Evolutionary conservation across 2,797 vertebrate genomes (phyloP), one percentile per base, ranked within the genome.

Genomic region (Epinephelus awoara): DNA sequence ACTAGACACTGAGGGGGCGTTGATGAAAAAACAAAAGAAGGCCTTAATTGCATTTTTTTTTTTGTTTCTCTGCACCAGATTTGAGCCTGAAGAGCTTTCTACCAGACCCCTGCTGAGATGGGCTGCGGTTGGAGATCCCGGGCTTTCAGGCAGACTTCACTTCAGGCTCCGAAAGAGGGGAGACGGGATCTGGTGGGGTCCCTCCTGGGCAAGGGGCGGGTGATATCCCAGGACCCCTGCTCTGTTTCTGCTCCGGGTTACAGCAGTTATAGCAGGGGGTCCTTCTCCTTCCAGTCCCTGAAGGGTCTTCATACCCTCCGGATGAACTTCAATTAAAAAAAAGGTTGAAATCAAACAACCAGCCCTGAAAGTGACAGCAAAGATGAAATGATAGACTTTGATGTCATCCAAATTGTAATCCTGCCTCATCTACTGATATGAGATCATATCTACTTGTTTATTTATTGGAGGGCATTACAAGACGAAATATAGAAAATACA

Each of bases 171-270:
- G 67, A 73, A 21, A 84, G 34, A 62, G 74, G 65, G 67, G 72
- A 69, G 66, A 78, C n/a, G 21, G 64, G 80, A 67, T 84, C 55
- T 75, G 56, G 40, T 18, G 63, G 81, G 84, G 83, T 75, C 81
- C 85, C 89, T 83, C 62, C 74, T 62, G 82, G 90, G 91, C 56
- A 79, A 55, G 84, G 85, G 82, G 72, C 6, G 71, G 80, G 11
- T 85, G 89, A 90, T 89, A 82, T 77, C 74, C 80, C 62, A 79
- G 89, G 88, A 94, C 90, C 94, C 92, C 94, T 95, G 94, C 81
- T 88, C 84, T 79, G 91, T 75, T 89, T 88, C 66, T 83, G 91
- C 95, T 93, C 84, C 86, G 67, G 93, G 93, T 88, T 84, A 92
- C 61, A 66, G 46, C 29, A 58, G 84, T 72, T 64, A 61, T 75